Conservation (phyloP, 2,113 vertebrate genomes). For the Pitta sordida region DNA sequence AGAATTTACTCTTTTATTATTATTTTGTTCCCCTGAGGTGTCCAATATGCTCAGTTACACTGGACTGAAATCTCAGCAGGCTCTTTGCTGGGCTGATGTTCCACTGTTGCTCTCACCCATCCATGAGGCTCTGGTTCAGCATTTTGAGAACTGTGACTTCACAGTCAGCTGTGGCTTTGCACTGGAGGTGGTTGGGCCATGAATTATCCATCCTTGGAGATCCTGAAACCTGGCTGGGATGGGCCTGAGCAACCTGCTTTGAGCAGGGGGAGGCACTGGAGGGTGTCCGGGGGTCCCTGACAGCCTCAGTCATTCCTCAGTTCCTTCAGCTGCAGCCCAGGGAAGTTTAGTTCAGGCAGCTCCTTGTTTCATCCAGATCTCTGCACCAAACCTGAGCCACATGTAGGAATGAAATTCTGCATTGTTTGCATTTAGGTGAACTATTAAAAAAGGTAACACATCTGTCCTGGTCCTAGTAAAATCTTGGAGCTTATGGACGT, state of each 20-base stretch:
- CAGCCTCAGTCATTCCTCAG: rapidly evolving
- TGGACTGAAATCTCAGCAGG: background rate
- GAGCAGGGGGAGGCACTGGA: background rate
- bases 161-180: background rate
- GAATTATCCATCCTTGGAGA: background rate
- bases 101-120: background rate
- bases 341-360: background rate
- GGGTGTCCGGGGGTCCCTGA: background rate
- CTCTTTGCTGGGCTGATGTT: background rate
- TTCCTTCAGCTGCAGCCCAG: background rate
- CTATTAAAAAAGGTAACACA: background rate
- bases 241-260: background rate
- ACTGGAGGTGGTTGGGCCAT: too few species aligned
- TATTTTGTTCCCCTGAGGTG: background rate
- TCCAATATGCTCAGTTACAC: background rate
- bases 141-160: background rate
- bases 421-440: background rate
- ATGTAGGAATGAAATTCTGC: background rate
- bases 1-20: background rate
- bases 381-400: background rate
- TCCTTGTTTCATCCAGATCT: background rate
- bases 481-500: background rate
- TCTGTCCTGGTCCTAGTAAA: background rate
- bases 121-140: background rate
- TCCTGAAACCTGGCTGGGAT: background rate